phyloP scores from a whole-genome alignment of 2,888 invertebrate genomes.

The Diadegma fenestrale region DNA sequence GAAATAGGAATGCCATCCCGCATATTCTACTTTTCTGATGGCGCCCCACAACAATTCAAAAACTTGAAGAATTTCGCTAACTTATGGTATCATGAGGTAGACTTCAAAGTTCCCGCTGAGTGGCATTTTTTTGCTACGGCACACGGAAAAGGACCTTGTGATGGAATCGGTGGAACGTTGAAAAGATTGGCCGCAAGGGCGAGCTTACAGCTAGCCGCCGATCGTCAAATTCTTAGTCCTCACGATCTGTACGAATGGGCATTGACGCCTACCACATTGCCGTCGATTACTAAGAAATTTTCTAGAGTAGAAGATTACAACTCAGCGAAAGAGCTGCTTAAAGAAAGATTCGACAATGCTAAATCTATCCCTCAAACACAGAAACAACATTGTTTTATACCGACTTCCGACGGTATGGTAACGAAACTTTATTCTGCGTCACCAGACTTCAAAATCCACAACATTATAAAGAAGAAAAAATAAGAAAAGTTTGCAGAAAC shows the following conservation, averaged over 20 bases:
- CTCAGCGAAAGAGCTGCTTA: conserved; percentile 35
- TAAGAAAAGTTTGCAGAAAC: background rate
- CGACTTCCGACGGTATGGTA: conserved; percentile 46
- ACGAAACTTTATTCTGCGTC: conserved; percentile 42
- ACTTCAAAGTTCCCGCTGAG: conserved; percentile 18
- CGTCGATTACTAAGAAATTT: conserved; percentile 39
- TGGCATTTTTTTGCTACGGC: conserved; percentile 62
- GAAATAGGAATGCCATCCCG: conserved; percentile 6
- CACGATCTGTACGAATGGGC: conserved; percentile 49
- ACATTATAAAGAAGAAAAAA: conserved; percentile 30
- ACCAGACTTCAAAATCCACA: conserved; percentile 2
- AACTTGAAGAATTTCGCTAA: conserved; percentile 8
- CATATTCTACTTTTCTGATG: conserved; percentile 8
- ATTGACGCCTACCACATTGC: conserved; percentile 29
- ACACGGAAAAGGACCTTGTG: conserved; percentile 58
- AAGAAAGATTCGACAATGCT: conserved; percentile 36
- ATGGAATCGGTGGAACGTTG: conserved; percentile 43
- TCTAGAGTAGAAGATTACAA: conserved; percentile 40
- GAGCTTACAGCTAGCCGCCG: conserved; percentile 49
- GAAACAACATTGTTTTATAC: conserved; percentile 55
- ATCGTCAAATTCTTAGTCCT: conserved; percentile 47
- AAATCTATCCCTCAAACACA: conserved; percentile 45
- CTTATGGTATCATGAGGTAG: background rate
- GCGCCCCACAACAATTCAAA: conserved; percentile 8
- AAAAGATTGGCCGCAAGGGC: conserved; percentile 46